Percentiles rank a stretch among this genome's conserved stretches.
Evolutionary conservation across 92 coral and sea anemone genomes (phyloP).

Genomic region (Paragorgia papillata): DNA sequence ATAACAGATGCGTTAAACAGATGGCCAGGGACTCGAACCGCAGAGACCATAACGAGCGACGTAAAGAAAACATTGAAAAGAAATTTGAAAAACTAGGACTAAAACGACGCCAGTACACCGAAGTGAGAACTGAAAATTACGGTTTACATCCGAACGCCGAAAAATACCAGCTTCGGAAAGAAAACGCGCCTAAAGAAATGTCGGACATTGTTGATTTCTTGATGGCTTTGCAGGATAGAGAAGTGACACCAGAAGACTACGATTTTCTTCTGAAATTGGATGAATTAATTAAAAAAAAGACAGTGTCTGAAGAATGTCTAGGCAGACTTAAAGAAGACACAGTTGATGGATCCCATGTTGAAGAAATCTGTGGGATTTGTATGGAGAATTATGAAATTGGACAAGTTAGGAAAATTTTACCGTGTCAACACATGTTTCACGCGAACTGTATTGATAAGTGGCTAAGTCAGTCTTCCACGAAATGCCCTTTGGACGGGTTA

Average conservation of each 20-base stretch:
- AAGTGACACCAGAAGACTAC: conserved; percentile 92
- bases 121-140: background rate
- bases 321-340: conserved; percentile 58
- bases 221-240: conserved; percentile 74
- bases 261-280: conserved; percentile 79
- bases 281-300: conserved; percentile 66
- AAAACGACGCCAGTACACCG: conserved; percentile 6
- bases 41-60: conserved; percentile 20
- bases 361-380: conserved; percentile 75
- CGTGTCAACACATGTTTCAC: conserved; percentile 87
- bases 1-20: conserved; percentile 10
- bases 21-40: conserved; percentile 6
- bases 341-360: background rate
- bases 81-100: conserved; percentile 22
- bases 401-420: conserved; percentile 56
- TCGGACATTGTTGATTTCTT: conserved; percentile 27
- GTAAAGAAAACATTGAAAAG: conserved; percentile 27
- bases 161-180: conserved; percentile 37
- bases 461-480: conserved; percentile 74
- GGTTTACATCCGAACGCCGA: background rate
- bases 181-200: conserved; percentile 29
- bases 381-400: conserved; percentile 80
- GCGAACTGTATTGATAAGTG: conserved; percentile 74
- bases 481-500: conserved; percentile 86
- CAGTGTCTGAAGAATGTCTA: conserved; percentile 64